Conservation (phyloP, 30 jellyfish, hydroid and myxozoan species). For the Aurelia coerulea region DNA sequence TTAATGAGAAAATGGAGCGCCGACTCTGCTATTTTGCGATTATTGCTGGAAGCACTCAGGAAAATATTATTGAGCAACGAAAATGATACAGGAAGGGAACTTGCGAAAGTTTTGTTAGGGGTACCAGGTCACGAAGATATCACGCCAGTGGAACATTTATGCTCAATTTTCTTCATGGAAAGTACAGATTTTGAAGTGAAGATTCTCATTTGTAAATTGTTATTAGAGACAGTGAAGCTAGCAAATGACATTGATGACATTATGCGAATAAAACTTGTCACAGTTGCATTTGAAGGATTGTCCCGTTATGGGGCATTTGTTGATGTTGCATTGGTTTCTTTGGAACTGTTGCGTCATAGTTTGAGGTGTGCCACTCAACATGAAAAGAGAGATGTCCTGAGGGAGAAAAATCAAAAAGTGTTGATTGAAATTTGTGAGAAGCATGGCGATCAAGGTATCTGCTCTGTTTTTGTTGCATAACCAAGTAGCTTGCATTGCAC, state of each 20-base stretch:
- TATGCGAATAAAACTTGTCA: no score
- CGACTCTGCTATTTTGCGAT: constrained; percentile 5
- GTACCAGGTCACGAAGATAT: neutral
- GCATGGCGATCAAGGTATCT: constrained; percentile 6
- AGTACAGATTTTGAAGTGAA: constrained; percentile 11
- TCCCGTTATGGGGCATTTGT: no score
- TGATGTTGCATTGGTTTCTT: no score
- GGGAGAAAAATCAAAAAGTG: constrained; percentile 1
- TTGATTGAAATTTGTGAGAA: neutral
- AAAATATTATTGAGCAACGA: constrained; percentile 15
- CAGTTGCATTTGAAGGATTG: no score
- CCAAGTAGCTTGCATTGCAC: neutral
- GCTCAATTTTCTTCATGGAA: neutral
- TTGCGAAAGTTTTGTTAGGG: constrained; percentile 8
- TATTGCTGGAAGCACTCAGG: constrained; percentile 18
- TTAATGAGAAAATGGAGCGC: constrained; percentile 21
- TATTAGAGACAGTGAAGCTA: no score
- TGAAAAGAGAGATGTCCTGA: neutral
- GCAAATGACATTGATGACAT: no score
- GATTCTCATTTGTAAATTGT: neutral
- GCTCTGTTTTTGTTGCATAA: neutral
- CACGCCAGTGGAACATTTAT: neutral
- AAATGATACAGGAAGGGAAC: neutral
- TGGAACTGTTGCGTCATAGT: no score
- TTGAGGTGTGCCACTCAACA: no score